Conservation (phyloP, 2,113 vertebrate genomes). For the Oceanites oceanicus region DNA sequence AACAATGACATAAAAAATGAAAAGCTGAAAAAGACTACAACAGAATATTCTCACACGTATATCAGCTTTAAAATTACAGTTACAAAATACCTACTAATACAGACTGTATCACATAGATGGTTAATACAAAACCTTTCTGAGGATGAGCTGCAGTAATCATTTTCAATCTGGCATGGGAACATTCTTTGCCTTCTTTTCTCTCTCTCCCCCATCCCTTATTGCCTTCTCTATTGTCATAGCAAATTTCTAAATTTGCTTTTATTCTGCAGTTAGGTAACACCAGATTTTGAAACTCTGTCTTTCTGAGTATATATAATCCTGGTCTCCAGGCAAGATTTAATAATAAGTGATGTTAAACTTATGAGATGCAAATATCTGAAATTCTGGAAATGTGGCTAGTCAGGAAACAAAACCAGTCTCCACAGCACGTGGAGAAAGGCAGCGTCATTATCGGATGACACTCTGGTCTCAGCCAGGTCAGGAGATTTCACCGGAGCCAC, state of each 20-base stretch:
- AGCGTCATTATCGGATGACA: background rate
- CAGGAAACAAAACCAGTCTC: background rate
- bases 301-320: background rate
- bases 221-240: constrained; percentile 18
- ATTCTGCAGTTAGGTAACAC: constrained; percentile 4
- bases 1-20: background rate
- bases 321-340: background rate
- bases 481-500: background rate
- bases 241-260: constrained; percentile 28
- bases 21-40: background rate
- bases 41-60: background rate
- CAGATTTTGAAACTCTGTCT: background rate
- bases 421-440: background rate
- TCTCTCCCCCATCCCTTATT: background rate
- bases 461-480: background rate
- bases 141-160: background rate
- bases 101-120: background rate
- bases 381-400: background rate
- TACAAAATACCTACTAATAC: background rate
- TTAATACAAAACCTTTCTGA: background rate
- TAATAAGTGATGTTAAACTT: background rate
- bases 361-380: background rate
- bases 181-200: background rate
- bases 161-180: background rate
- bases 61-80: background rate